Base-by-base conservation (phyloP, 2,888 invertebrate genomes). In the Philereme transversata region DNA sequence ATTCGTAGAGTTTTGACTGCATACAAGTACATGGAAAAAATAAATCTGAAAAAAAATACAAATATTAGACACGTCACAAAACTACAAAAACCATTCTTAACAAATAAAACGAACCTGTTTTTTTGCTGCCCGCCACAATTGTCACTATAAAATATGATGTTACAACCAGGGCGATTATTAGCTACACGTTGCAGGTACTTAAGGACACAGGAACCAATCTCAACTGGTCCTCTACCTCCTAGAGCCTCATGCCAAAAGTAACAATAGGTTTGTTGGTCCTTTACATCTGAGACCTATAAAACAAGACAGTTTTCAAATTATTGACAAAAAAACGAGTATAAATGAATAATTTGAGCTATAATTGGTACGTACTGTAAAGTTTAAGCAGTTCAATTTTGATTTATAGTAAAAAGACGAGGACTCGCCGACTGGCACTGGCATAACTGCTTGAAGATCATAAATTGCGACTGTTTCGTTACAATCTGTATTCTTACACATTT, bases 21-120 rank as follows among this genome's bases (percentile, higher is more conserved):
- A 62, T 62, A 68, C 5, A 62, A 64, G 60, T 67, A 70, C 65
- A 72, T 62, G 0, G 43, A 48, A 33, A 69, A 51, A 48, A 70
- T 41, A 33, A 62, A 68, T 60, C 47, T 47, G 47, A 47, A 47
- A 10, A n/a, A 4, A 47, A 47, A 41, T 41, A 9, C 6, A 41
- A 41, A 41, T 41, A 41, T 41, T 41, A 41, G 54, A 57, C 53
- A 59, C 52, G 50, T 51, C n/a, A 57, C 50, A 61, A 41, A 34
- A 35, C 33, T 49, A 35, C 35, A 34, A 8, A n/a, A 5, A 49
- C 35, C 34, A 40, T 54, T 54, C 41, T 41, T 41, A 41, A 41
- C 41, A 41, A 48, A 45, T 48, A 45, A 44, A 48, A 51, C 9
- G 46, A 57, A 57, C 44, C 51, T 22, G 47, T 62, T 62, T 41